These are phyloP conservation scores for Amiota minor DNA, from an alignment of 2,888 invertebrate species.

Conservation along the genomic window DNA sequence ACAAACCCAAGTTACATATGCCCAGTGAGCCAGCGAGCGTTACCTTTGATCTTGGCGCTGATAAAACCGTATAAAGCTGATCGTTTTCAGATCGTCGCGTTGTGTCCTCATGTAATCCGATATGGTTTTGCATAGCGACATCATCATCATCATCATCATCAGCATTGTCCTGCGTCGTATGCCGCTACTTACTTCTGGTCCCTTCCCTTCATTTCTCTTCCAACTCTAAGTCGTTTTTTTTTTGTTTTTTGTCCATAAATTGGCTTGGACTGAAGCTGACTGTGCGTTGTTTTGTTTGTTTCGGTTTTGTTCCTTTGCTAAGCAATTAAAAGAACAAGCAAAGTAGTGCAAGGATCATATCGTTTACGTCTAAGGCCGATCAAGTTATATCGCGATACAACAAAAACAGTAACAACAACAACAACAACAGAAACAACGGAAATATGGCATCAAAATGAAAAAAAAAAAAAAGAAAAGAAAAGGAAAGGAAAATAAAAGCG, in stretches of 20 bases:
- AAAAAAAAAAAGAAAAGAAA: no score
- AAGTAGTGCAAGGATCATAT: conserved; percentile 48
- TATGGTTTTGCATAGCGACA: conserved; percentile 61
- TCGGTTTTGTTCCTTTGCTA: conserved; percentile 33
- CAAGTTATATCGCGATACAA: conserved; percentile 52
- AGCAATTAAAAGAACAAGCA: conserved; percentile 70
- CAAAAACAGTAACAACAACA: conserved; percentile 12
- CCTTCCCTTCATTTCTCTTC: neutral
- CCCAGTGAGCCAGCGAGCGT: no score
- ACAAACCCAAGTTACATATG: no score
- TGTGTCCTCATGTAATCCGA: conserved; percentile 52
- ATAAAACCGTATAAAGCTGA: conserved; percentile 14
- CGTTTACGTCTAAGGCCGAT: conserved; percentile 54
- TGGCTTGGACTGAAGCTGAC: neutral
- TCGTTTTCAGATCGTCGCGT: conserved; percentile 26
- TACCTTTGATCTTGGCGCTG: neutral
- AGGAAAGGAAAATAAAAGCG: neutral
- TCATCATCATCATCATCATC: conserved; percentile 28
- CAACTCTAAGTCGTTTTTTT: neutral
- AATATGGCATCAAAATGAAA: conserved; percentile 38
- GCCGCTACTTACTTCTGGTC: neutral
- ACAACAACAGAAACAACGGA: conserved; percentile 31
- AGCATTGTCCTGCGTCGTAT: conserved; percentile 12
- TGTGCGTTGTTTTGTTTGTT: conserved; percentile 3
- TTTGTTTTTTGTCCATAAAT: neutral